Percentiles rank a stretch among this genome's conserved stretches.
phyloP scores from a whole-genome alignment of 2,113 vertebrate species.

The Benitochromis conjunctus region DNA sequence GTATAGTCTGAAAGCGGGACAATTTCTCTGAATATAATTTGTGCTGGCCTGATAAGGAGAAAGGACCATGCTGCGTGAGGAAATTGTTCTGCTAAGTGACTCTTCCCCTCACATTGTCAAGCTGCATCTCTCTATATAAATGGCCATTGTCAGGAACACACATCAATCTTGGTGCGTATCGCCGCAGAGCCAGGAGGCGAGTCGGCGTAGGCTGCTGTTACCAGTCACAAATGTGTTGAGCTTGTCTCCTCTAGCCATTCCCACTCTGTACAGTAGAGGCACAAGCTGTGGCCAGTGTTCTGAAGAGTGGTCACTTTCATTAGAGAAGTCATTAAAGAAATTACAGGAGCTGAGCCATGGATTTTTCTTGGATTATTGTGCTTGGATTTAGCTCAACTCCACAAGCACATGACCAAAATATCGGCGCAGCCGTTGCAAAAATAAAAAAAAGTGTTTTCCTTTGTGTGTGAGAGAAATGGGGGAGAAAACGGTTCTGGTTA shows the following conservation, averaged over 20 bases:
- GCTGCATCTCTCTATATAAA: slow-evolving; percentile 62
- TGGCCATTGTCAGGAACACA: slow-evolving; percentile 60
- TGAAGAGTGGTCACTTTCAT: slow-evolving; percentile 66
- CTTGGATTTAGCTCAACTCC: slow-evolving; percentile 39
- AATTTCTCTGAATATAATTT: slow-evolving; percentile 57
- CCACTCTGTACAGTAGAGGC: slow-evolving; percentile 24
- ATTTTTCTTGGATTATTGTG: slow-evolving; percentile 52
- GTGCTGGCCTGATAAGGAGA: slow-evolving; percentile 46
- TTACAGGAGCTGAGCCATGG: slow-evolving; percentile 48
- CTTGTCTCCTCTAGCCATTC: slow-evolving; percentile 60
- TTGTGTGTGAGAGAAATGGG: background rate
- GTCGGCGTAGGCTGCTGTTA: slow-evolving; percentile 51
- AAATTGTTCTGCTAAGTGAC: slow-evolving; percentile 70
- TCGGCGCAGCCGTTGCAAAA: background rate
- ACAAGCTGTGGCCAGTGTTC: slow-evolving; percentile 43
- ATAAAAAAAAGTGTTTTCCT: background rate
- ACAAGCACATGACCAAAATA: slow-evolving; percentile 40
- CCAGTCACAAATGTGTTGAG: slow-evolving; percentile 56
- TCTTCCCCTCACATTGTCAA: slow-evolving; percentile 58
- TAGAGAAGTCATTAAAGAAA: slow-evolving; percentile 70
- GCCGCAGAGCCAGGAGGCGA: slow-evolving; percentile 61
- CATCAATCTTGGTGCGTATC: slow-evolving; percentile 62
- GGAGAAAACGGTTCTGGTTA: background rate
- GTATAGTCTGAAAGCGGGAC: background rate
- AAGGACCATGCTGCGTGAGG: slow-evolving; percentile 62